Conservation (phyloP, 1,140 invertebrate species). For the Daktulosphaira vitifoliae region DNA sequence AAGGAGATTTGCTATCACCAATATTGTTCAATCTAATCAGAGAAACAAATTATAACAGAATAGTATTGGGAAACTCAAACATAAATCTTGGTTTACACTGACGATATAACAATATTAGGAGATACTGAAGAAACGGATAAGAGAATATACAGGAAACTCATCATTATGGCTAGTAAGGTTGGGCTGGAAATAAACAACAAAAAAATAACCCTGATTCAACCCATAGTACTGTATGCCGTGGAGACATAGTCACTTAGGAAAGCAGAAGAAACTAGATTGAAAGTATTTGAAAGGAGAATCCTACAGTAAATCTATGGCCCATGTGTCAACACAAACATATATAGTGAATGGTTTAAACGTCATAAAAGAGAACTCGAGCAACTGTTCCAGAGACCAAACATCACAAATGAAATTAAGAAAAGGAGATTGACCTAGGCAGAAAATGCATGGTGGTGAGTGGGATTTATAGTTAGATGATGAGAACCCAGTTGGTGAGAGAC, state of each 20-base stretch:
- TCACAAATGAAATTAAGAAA: no score
- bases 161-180: neutral
- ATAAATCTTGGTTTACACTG: neutral
- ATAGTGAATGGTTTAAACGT: neutral
- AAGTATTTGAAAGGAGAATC: conserved; percentile 5
- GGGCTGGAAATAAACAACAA: neutral
- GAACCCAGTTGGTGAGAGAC: no score
- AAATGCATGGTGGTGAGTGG: no score
- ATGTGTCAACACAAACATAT: neutral
- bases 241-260: conserved; percentile 6
- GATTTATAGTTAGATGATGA: no score
- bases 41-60: no score
- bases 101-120: neutral
- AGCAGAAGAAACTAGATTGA: conserved; percentile 8
- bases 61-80: no score
- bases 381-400: no score
- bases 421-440: no score
- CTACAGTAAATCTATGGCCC: neutral
- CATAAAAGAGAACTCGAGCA: neutral
- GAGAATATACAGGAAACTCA: neutral
- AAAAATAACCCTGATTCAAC: conserved; percentile 7
- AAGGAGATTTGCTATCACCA: no score
- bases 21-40: no score
- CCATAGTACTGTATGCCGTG: conserved; percentile 2
- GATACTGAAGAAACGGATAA: neutral